Evolutionary conservation across 2,888 invertebrate species (phyloP).

Genomic region (Poecilus cupreus): DNA sequence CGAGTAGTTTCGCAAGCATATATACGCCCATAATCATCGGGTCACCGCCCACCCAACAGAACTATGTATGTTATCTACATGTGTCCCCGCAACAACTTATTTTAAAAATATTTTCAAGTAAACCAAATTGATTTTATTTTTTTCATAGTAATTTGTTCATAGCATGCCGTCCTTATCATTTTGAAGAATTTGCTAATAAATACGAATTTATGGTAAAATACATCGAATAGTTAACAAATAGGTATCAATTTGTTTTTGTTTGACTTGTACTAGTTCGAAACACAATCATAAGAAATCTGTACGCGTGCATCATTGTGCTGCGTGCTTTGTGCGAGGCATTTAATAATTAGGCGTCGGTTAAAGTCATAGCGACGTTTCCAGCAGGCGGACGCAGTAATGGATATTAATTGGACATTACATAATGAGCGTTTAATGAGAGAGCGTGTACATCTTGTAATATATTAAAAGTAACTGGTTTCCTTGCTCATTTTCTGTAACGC

Average conservation of each 20-base stretch:
- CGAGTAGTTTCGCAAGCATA: not conserved
- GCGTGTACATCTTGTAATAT: slow-evolving; percentile 59
- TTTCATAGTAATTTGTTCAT: too few species aligned
- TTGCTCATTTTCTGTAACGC: slow-evolving; percentile 40
- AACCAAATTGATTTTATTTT: too few species aligned
- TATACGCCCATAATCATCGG: not conserved
- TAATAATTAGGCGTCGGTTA: slow-evolving; percentile 39
- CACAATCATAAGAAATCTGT: not conserved
- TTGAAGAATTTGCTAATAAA: too few species aligned
- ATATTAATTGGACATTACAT: slow-evolving; percentile 62
- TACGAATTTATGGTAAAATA: too few species aligned
- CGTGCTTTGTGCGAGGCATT: slow-evolving; percentile 11
- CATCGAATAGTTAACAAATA: too few species aligned
- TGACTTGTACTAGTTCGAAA: too few species aligned
- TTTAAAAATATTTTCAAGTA: too few species aligned
- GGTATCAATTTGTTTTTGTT: too few species aligned
- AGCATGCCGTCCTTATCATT: too few species aligned
- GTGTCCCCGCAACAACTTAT: too few species aligned
- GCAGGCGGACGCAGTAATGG: slow-evolving; percentile 56
- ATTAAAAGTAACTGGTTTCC: slow-evolving; percentile 46
- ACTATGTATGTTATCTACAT: too few species aligned
- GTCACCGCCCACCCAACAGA: not conserved
- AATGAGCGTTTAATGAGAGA: slow-evolving; percentile 61
- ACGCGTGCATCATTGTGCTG: not conserved
- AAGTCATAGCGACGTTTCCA: slow-evolving; percentile 16